Percentiles rank a stretch among this genome's conserved stretches.
Evolutionary conservation across 2,113 vertebrate genomes (phyloP).

Genomic region (Patagioenas fasciata): DNA sequence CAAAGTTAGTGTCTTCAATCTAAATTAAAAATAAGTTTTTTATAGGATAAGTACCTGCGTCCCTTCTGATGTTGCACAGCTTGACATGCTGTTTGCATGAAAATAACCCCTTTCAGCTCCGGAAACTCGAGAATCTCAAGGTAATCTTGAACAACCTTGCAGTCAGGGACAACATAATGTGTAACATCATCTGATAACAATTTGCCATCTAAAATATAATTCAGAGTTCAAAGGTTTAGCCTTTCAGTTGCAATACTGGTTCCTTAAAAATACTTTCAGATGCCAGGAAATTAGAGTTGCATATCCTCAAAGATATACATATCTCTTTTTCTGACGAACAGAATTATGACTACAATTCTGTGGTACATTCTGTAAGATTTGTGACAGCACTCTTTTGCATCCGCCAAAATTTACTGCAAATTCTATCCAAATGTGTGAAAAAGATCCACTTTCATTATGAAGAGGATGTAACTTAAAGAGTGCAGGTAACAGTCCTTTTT

Average conservation of each 20-base stretch:
- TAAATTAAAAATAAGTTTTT: neutral
- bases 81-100: slow-evolving; percentile 94
- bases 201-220: slow-evolving; percentile 82
- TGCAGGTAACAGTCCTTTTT: neutral
- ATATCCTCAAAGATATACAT: neutral
- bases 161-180: slow-evolving; percentile 93
- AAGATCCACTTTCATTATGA: neutral
- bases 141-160: slow-evolving; percentile 88
- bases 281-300: neutral
- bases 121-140: slow-evolving; percentile 92
- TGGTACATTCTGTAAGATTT: neutral
- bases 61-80: slow-evolving; percentile 88
- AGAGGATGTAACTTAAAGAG: neutral
- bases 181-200: slow-evolving; percentile 86
- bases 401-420: neutral
- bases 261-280: neutral
- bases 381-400: neutral
- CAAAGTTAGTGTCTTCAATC: neutral
- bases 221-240: slow-evolving; percentile 27
- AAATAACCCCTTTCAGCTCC: slow-evolving; percentile 88
- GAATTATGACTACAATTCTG: neutral
- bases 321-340: neutral
- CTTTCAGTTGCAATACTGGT: neutral
- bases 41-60: slow-evolving; percentile 81
- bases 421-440: neutral